These are phyloP conservation scores for Spodoptera exigua DNA, from an alignment of 2,888 invertebrate species.

Conservation along the genomic window DNA sequence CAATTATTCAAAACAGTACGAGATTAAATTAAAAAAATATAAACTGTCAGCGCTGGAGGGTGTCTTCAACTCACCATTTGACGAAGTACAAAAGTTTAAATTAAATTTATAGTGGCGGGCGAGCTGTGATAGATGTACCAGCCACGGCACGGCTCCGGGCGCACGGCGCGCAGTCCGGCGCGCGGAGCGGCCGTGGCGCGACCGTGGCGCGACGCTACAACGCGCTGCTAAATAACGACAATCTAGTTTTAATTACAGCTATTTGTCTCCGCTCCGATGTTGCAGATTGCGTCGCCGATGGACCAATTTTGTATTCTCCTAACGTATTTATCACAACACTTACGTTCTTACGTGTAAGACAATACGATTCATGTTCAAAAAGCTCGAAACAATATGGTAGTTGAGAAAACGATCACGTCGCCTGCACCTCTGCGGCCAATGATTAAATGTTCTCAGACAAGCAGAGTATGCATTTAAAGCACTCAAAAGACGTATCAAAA, in stretches of 20 bases:
- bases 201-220: constrained; percentile 28
- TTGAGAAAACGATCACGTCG: constrained; percentile 39
- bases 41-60: constrained; percentile 67
- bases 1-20: constrained; percentile 67
- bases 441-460: constrained; percentile 52
- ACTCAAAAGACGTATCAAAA: constrained; percentile 50
- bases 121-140: constrained; percentile 64
- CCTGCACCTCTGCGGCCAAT: constrained; percentile 44
- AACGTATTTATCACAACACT: constrained; percentile 64
- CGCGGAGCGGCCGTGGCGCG: constrained; percentile 37
- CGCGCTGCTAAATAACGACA: constrained; percentile 74
- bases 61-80: constrained; percentile 68
- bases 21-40: constrained; percentile 75
- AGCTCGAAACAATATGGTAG: constrained; percentile 12
- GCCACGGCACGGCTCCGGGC: not conserved
- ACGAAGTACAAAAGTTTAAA: constrained; percentile 81
- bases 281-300: constrained; percentile 63
- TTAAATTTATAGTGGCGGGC: constrained; percentile 75
- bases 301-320: constrained; percentile 60
- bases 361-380: constrained; percentile 16
- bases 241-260: constrained; percentile 78
- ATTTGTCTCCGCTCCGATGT: constrained; percentile 67
- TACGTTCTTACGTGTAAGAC: constrained; percentile 14
- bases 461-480: constrained; percentile 40
- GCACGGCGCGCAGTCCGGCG: constrained; percentile 61